Conservation (phyloP, 1,140 invertebrate genomes). For the Planococcus citri region DNA sequence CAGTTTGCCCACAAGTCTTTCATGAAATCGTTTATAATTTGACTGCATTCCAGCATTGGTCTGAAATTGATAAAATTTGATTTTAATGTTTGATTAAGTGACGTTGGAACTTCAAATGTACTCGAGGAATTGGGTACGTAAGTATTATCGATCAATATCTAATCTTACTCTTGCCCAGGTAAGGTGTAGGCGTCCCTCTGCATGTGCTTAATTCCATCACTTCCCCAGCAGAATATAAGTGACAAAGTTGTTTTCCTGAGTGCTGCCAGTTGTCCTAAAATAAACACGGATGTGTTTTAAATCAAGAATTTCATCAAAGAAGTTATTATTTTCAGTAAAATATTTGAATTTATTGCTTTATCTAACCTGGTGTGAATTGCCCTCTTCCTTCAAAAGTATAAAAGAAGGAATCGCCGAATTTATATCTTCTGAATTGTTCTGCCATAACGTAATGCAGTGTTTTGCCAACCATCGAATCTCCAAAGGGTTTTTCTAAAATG, state of each 20-base stretch:
- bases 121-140: too few relatives aligned
- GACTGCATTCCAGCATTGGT: not conserved
- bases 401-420: constrained; percentile 83
- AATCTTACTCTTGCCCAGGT: not conserved
- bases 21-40: not conserved
- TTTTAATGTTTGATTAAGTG: not conserved
- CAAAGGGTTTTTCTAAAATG: constrained; percentile 39
- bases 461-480: constrained; percentile 40
- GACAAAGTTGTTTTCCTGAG: not conserved
- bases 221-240: not conserved
- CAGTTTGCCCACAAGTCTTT: not conserved
- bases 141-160: not conserved
- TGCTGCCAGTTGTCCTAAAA: not conserved
- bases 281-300: too few relatives aligned
- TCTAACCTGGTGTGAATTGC: constrained; percentile 53
- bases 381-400: constrained; percentile 47
- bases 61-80: not conserved
- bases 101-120: too few relatives aligned
- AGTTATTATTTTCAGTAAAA: too few relatives aligned
- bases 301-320: too few relatives aligned
- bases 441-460: constrained; percentile 45
- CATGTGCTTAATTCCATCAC: not conserved
- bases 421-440: constrained; percentile 38
- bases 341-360: not conserved
- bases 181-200: not conserved